These are phyloP conservation scores for Blomia tropicalis DNA, from an alignment of 2,888 invertebrate genomes.

Conservation along the genomic window DNA sequence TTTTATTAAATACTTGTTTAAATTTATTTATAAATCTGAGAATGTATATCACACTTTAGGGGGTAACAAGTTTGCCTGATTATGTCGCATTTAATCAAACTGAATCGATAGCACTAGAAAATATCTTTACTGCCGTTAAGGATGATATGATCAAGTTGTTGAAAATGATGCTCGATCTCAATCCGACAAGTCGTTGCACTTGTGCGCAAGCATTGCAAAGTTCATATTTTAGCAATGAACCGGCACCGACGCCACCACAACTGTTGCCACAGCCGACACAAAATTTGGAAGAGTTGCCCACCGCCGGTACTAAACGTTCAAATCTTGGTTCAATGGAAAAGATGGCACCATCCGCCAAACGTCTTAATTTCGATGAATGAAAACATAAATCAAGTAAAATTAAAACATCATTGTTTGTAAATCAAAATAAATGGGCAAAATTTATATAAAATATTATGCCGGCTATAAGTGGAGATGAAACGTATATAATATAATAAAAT, in stretches of 20 bases:
- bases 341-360: slow-evolving; percentile 22
- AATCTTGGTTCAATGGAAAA: slow-evolving; percentile 8
- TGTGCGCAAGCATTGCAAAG: slow-evolving; percentile 53
- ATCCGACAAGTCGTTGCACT: slow-evolving; percentile 53
- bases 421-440: background rate
- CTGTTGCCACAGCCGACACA: slow-evolving; percentile 16
- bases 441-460: background rate
- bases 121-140: slow-evolving; percentile 86
- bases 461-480: background rate
- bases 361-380: slow-evolving; percentile 23
- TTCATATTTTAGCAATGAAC: slow-evolving; percentile 78
- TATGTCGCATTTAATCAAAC: slow-evolving; percentile 80
- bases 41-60: slow-evolving; percentile 26
- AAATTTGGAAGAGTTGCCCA: background rate
- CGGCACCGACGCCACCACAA: slow-evolving; percentile 57
- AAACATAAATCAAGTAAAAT: too few relatives aligned
- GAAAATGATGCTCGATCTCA: slow-evolving; percentile 55
- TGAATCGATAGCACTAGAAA: slow-evolving; percentile 62
- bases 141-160: slow-evolving; percentile 75
- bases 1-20: slow-evolving; percentile 31
- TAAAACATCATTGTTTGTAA: too few relatives aligned
- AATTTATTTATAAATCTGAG: slow-evolving; percentile 14
- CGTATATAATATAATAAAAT: background rate
- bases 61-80: slow-evolving; percentile 50
- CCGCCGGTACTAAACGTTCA: slow-evolving; percentile 11